Evolutionary conservation across 2,888 invertebrate species (phyloP), one percentile per base, ranked within the genome.

Genomic region (Pseudoips prasinana): DNA sequence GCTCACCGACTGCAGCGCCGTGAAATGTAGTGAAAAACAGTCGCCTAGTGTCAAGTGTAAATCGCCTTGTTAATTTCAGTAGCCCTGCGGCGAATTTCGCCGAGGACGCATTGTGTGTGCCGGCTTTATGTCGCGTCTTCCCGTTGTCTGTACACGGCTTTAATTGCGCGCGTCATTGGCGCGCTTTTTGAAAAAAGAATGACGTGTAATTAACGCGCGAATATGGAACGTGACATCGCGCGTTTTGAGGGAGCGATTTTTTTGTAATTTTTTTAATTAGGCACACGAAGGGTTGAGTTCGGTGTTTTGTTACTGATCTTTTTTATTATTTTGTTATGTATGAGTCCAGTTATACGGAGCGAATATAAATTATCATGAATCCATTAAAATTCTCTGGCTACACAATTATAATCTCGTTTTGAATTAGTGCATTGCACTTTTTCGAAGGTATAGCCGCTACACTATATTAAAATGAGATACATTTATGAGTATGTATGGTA

Each of bases 1-100:
- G 54, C 53, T 53, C 54, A 59, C 59, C 51, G 59, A 57, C 48
- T 65, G 69, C 60, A 60, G 56, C 53, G 55, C 56, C 60, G 66
- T 65, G 70, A 69, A 80, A 77, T 80, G 79, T 79, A 78, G 82
- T 79, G 76, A 73, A 85, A 86, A 83, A 76, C 80, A 82, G 76
- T 44, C 51, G 55, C 73, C 80, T 80, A 81, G 86, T 85, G 87
- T 84, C 85, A 86, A 89, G 89, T 84, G 85, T 87, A 89, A 88
- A 89, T 89, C 88, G 86, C 87, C 88, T 89, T 89, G 89, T 89
- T 89, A 89, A 89, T 89, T 88, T 88, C 73, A 66, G 75, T 71
- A 69, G 75, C 72, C 89, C 87, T 82, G 89, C 89, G 89, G 89
- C 89, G 77, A 87, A 87, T 86, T 88, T 87, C 67, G 78, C 78